Base-by-base conservation (phyloP, 2,113 vertebrate species). In the Rhinoptilus africanus region DNA sequence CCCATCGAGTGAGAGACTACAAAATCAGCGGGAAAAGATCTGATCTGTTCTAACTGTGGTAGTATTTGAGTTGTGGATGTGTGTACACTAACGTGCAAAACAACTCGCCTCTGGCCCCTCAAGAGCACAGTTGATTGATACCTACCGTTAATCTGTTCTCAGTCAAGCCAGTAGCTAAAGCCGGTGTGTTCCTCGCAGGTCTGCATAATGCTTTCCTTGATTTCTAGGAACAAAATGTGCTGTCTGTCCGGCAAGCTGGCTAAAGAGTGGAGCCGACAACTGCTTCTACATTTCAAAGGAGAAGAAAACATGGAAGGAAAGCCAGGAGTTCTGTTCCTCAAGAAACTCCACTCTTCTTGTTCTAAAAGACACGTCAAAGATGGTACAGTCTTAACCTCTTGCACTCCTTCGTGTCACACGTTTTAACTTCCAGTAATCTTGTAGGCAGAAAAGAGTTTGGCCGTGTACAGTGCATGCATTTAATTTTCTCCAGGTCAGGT, bases 301-400 rank as follows among this genome's bases (percentile, higher is more conserved):
- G 66, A 94, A 86, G 89, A 96, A 78, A 86, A 92, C 89, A 39
- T 96, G 94, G 94, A 78, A 83, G 45, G 43, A 96, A 82, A 96
- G 94, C 77, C 89, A 94, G 39, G n/a, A 83, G 32, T 96, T 96
- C 81, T 94, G 94, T 66, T 86, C 76, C 45, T 86, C 80, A 8
- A 92, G 89, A 85, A 94, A 96, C 34, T 86, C 92, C 32, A 92
- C 89, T 53, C 81, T 96, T 34, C 50, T 94, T 59, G 72, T 89
- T 45, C 37, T 96, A 48, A 96, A 96, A 92, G 85, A 96, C 50
- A 86, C 19, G 69, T 39, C 32, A 53, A 96, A 96, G 66, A 85
- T 94, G 92, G 92, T 95, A 94, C 15, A 18, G 32, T 74, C 39
- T 69, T 64, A 32, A 45, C 19, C 28, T 60, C 26, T 12, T 30